A percentile compares a stretch with the other conserved stretches of the same genome.
Evolutionary conservation across 1,140 invertebrate species (phyloP).

Genomic region (Mactra quadrangularis): DNA sequence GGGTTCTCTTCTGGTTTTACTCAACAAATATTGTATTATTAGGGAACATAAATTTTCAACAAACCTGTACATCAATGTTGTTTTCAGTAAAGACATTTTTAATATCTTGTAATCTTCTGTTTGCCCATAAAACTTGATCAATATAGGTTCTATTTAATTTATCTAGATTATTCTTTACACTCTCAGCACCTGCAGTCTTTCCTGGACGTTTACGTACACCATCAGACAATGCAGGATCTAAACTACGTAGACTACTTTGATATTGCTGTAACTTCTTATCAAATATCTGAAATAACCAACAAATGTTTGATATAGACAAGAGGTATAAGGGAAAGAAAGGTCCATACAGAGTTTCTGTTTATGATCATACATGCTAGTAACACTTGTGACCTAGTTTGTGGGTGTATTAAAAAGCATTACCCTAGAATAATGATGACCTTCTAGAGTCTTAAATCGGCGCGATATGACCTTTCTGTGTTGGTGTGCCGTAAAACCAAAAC

Average conservation of each 20-base stretch:
- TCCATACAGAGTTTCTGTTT: too few relatives aligned
- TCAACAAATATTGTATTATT: too few relatives aligned
- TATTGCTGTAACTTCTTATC: constrained; percentile 94
- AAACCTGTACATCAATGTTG: constrained; percentile 77
- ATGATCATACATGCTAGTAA: too few relatives aligned
- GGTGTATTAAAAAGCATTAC: too few relatives aligned
- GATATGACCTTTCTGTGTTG: too few relatives aligned
- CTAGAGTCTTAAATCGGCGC: too few relatives aligned
- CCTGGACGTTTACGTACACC: constrained; percentile 81
- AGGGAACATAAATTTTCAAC: neutral
- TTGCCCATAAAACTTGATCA: constrained; percentile 78
- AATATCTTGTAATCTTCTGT: constrained; percentile 76
- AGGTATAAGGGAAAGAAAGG: too few relatives aligned
- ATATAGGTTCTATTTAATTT: constrained; percentile 85
- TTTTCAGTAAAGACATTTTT: constrained; percentile 71
- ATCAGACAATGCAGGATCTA: constrained; percentile 78
- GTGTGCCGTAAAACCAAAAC: too few relatives aligned
- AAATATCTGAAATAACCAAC: constrained; percentile 90
- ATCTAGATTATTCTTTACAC: constrained; percentile 93
- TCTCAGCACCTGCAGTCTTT: constrained; percentile 88
- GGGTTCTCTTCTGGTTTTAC: too few relatives aligned
- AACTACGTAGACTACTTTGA: constrained; percentile 93
- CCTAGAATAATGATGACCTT: too few relatives aligned
- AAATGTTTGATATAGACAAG: too few relatives aligned
- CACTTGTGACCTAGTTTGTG: too few relatives aligned